Conservation (phyloP, 2,797 vertebrate species). For the Varecia variegata region DNA sequence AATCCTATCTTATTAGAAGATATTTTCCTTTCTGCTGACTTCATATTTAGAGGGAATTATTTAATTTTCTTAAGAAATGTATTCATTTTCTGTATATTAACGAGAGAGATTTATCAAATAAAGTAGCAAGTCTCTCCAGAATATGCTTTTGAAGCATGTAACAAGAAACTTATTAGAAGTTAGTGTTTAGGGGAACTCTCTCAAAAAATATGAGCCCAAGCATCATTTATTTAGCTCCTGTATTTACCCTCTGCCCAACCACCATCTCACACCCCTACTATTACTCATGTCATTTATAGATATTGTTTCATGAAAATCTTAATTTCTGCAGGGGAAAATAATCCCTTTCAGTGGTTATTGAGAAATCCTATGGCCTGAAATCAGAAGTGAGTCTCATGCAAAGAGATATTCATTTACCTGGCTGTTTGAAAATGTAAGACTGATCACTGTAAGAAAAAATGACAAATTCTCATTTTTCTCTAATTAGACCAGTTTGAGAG, state of each 20-base stretch:
- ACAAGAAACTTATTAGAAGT: neutral
- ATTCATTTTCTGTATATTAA: neutral
- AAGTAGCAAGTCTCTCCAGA: neutral
- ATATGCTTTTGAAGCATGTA: neutral
- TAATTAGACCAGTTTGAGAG: constrained; percentile 66
- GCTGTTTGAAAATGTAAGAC: neutral
- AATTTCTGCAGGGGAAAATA: neutral
- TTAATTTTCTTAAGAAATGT: neutral
- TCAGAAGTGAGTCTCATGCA: neutral
- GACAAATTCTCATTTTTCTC: constrained; percentile 17
- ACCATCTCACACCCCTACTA: neutral
- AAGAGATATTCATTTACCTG: neutral
- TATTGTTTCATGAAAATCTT: neutral
- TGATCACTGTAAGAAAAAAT: neutral
- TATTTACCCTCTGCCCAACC: neutral
- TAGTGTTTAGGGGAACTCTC: neutral
- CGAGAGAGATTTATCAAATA: neutral
- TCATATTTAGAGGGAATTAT: neutral
- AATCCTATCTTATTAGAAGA: neutral
- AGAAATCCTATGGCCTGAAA: neutral
- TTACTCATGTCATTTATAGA: neutral
- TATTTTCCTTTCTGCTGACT: constrained; percentile 21
- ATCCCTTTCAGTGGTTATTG: neutral
- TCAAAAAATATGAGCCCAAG: neutral
- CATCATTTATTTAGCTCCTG: neutral